A percentile compares a stretch with the other conserved stretches of the same genome.
phyloP scores from a whole-genome alignment of 2,113 vertebrate genomes.

The Nannospalax galili region DNA sequence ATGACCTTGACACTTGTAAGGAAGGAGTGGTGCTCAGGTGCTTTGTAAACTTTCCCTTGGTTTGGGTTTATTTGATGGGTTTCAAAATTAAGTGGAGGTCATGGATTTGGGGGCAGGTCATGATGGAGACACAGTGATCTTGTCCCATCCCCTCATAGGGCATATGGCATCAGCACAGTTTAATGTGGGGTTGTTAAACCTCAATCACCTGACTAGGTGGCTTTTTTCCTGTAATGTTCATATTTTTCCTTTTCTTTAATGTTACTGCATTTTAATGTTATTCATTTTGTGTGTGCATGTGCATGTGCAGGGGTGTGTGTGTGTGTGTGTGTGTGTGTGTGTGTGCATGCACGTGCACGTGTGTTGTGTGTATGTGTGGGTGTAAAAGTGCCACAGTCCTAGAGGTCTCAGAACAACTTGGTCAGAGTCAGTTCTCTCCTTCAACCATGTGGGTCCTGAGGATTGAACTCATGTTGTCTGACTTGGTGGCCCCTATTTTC shows the following conservation, averaged over 20 bases:
- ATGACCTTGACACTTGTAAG: neutral
- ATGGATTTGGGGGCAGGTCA: neutral
- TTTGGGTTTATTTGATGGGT: neutral
- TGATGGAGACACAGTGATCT: neutral
- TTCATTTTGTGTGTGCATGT: neutral
- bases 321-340: neutral
- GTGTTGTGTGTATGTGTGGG: neutral
- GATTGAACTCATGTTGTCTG: neutral
- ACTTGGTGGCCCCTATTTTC: neutral
- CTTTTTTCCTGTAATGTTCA: neutral
- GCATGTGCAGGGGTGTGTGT: no score
- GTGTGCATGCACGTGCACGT: neutral
- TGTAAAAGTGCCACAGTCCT: neutral
- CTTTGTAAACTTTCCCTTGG: neutral
- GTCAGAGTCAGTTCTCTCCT: neutral
- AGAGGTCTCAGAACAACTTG: no score
- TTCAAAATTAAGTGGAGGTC: neutral
- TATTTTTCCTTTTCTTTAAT: neutral
- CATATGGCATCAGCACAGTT: rapidly evolving
- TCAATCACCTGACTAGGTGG: neutral
- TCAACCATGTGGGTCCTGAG: neutral
- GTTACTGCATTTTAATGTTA: neutral
- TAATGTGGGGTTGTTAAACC: neutral
- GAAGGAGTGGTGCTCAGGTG: neutral
- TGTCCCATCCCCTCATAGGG: rapidly evolving